Evolutionary conservation across 2,113 vertebrate genomes (phyloP), one percentile per base, ranked within the genome.

Genomic region (Scalopus aquaticus): DNA sequence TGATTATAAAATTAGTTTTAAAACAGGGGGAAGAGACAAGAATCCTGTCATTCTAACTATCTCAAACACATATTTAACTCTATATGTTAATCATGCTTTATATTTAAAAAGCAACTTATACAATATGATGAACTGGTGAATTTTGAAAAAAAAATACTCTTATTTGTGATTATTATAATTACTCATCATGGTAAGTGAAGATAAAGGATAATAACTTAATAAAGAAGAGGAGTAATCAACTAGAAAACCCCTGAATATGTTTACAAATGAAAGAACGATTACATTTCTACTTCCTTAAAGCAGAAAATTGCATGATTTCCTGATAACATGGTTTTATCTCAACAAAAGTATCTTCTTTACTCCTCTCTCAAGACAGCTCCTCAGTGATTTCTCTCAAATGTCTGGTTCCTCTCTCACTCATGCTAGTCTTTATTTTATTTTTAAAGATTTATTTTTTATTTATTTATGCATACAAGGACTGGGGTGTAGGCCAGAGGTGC

Each of bases 1-100:
- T 90, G n/a, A 26, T 89, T 77, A 44, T 88, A 81, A 88, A 88
- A 37, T 84, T 73, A 62, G n/a, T 51, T 87, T 74, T 92, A 35
- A 90, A 89, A 74, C 11, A 42, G 42, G 46, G 9, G 35, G 30
- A 84, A 86, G 58, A 64, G 9, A 85, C 42, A 85, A 76, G 67
- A 81, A 88, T 39, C 16, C 3, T 76, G 20, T 35, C 56, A 78
- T 87, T 94, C 24, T 72, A 65, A 91, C 60, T 88, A 65, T 11
- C 11, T 84, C 65, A 94, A 93, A 35, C 46, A 91, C 62, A 62
- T 9, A 83, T 60, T 85, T 4, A 22, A 58, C n/a, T 42, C 11
- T 22, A 56, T 39, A 0, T 70, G 39, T 70, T 91, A 54, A 69
- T 93, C 6, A 60, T 65, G 8, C 20, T 96, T 64, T 54, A 20